Base-by-base conservation (phyloP, 2,797 vertebrate species). In the Megalops cyprinoides region DNA sequence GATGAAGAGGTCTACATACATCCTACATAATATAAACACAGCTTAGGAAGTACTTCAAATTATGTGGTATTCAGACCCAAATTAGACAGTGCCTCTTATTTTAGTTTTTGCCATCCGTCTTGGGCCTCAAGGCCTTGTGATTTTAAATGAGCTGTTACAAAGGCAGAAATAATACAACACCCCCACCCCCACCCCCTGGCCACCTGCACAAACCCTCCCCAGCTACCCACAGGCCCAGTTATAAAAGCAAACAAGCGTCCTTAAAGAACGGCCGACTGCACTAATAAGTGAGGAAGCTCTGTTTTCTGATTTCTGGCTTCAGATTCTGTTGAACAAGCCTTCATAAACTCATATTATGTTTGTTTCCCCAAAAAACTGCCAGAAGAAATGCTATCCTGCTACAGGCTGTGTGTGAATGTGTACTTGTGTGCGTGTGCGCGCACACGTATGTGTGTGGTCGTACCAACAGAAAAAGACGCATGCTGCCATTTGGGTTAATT, bases 401-500 rank as follows among this genome's bases (percentile, higher is more conserved):
- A n/a, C n/a, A n/a, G n/a, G n/a, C n/a, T n/a, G 94, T 94, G 94
- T 95, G 94, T 95, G 94, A 18, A 15, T 67, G 62, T 14, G 94
- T 94, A n/a, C n/a, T 95, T 94, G 53, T 58, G 75, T 42, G 12
- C 31, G 46, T 53, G 44, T 34, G 49, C 34, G 28, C 94, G 93
- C 95, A 93, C 94, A 94, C 94, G 93, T 94, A 91, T 95, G 94
- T 94, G 94, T 95, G 95, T 95, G 90, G 94, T 90, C 94, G 87
- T 87, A 91, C 91, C 92, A 94, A 92, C 94, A 93, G 94, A 94
- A 94, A 94, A 71, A 94, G 92, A 94, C 94, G 93, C 94, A 95
- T 95, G 94, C 94, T 95, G 93, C 92, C 94, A 94, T 95, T 95
- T 94, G 92, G 94, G 94, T 95, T 94, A 95, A 95, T 95, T 93